Evolutionary conservation across 2,888 invertebrate species (phyloP).

Genomic region (Machimus rusticus): DNA sequence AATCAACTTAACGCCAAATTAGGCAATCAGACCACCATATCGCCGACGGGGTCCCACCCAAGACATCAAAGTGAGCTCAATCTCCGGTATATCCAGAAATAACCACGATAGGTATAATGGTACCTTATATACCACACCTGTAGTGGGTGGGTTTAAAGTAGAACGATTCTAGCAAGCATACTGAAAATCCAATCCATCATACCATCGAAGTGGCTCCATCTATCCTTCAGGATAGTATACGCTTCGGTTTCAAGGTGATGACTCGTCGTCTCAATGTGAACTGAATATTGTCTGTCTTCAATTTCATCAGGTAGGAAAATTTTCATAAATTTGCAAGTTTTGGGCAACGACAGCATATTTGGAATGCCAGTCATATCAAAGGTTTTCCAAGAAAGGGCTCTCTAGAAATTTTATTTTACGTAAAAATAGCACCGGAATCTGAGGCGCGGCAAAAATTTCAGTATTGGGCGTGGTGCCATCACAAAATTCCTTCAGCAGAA

Average conservation of each 20-base stretch:
- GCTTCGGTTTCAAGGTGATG: background rate
- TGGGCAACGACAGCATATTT: background rate
- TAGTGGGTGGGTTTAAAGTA: background rate
- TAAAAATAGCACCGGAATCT: background rate
- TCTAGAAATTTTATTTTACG: background rate
- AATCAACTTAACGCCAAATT: conserved; percentile 23
- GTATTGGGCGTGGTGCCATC: background rate
- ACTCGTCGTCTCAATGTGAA: background rate
- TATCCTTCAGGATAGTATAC: background rate
- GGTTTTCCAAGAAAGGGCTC: background rate
- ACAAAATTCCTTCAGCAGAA: background rate
- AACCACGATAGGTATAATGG: background rate
- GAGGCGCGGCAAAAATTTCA: background rate
- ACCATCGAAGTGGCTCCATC: background rate
- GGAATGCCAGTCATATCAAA: background rate
- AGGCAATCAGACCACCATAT: conserved; percentile 13
- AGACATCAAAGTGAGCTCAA: background rate
- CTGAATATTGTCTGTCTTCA: background rate
- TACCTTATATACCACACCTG: background rate
- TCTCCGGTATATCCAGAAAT: background rate
- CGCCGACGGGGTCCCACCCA: background rate
- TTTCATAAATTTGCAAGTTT: background rate
- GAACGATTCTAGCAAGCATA: background rate
- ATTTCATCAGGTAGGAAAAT: background rate
- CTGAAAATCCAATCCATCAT: background rate